Percentiles rank a stretch among this genome's conserved stretches.
phyloP scores from a whole-genome alignment of 2,113 vertebrate genomes.

The Condylura cristata region DNA sequence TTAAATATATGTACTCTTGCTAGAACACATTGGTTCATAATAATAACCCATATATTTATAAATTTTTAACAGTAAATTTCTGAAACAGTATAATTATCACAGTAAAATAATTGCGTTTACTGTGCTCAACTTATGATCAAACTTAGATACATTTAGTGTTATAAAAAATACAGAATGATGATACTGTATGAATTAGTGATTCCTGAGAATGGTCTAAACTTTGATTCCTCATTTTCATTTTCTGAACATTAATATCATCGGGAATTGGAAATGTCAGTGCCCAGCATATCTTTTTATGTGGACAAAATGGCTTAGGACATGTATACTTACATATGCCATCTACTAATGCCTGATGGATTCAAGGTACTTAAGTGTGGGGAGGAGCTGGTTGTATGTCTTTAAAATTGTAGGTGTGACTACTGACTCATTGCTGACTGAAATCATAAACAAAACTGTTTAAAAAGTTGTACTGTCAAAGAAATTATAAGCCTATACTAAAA shows the following conservation, averaged over 20 bases:
- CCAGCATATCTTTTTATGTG: not conserved
- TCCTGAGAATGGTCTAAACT: not conserved
- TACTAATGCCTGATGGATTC: not conserved
- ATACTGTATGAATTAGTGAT: not conserved
- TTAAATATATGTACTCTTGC: not conserved
- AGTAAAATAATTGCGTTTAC: not conserved
- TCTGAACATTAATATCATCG: not conserved
- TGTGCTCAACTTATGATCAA: not conserved
- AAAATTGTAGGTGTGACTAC: not conserved
- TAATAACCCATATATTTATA: slow-evolving; percentile 1
- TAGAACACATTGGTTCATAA: not conserved
- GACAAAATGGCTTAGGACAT: not conserved
- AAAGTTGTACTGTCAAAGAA: not conserved
- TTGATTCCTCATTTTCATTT: not conserved
- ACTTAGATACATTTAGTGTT: not conserved
- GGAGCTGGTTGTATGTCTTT: not conserved
- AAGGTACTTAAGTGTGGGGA: not conserved
- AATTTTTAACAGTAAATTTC: not conserved
- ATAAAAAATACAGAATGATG: not conserved
- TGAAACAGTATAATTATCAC: not conserved
- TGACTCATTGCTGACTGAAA: not conserved
- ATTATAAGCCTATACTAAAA: not conserved
- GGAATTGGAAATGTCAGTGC: not conserved
- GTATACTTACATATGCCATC: not conserved
- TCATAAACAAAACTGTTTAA: not conserved